phyloP scores from a whole-genome alignment of 2,888 invertebrate genomes.

The Oligia strigilis region DNA sequence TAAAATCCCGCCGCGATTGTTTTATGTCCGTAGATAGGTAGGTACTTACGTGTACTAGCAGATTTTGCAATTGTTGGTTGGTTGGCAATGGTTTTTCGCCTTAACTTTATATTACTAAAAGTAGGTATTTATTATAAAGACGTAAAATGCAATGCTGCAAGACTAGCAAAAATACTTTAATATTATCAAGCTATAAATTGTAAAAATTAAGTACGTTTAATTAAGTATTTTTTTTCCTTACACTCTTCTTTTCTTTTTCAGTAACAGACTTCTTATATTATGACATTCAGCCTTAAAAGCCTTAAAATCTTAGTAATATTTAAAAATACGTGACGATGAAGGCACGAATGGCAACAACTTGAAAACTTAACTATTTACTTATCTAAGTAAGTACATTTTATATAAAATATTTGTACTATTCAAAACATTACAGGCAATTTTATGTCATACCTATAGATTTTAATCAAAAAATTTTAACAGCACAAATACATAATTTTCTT shows the following conservation, averaged over 20 bases:
- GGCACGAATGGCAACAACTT: conserved; percentile 42
- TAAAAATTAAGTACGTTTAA: conserved; percentile 30
- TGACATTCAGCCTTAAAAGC: background rate
- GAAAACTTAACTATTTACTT: conserved; percentile 26
- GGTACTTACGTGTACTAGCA: too few relatives aligned
- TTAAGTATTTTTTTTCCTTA: background rate
- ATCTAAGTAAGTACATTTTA: conserved; percentile 2
- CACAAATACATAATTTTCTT: background rate
- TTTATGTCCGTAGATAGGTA: too few relatives aligned
- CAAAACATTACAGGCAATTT: conserved; percentile 9
- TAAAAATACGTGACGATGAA: conserved; percentile 23
- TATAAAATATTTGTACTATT: conserved; percentile 53
- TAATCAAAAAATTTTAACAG: background rate
- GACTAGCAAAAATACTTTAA: conserved; percentile 57
- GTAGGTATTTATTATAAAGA: conserved; percentile 13
- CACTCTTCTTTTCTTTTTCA: background rate
- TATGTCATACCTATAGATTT: conserved; percentile 4
- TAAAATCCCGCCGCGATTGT: too few relatives aligned
- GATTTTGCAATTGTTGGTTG: background rate
- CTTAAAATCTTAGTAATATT: conserved; percentile 9
- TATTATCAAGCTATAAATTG: conserved; percentile 6
- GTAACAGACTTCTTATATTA: conserved; percentile 17
- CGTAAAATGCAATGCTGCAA: conserved; percentile 52
- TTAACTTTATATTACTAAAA: background rate
- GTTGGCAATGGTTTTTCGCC: background rate